Evolutionary conservation across 2,888 invertebrate genomes (phyloP).

Genomic region (Chalcosyrphus nemorum): DNA sequence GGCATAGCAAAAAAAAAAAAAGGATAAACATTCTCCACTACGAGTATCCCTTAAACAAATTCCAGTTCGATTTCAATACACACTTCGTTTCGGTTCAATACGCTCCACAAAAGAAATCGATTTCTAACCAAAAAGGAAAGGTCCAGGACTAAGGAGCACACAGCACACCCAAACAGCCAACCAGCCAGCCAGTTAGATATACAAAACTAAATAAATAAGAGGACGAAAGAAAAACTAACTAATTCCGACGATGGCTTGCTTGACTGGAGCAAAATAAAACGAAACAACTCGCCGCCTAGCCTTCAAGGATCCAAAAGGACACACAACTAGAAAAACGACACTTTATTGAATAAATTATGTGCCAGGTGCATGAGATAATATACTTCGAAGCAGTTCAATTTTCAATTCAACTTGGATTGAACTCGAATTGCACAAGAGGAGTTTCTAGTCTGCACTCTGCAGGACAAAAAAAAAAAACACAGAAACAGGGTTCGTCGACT

Average conservation of each 20-base stretch:
- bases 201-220: slow-evolving; percentile 63
- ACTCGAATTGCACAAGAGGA: slow-evolving; percentile 7
- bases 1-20: background rate
- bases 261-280: slow-evolving; percentile 12
- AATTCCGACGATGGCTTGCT: slow-evolving; percentile 55
- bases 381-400: slow-evolving; percentile 46
- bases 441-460: background rate
- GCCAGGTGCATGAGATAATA: slow-evolving; percentile 58
- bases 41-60: slow-evolving; percentile 48
- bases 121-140: slow-evolving; percentile 62
- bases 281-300: slow-evolving; percentile 7
- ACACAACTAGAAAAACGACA: slow-evolving; percentile 52
- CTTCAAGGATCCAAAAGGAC: slow-evolving; percentile 25
- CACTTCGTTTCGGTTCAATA: slow-evolving; percentile 63
- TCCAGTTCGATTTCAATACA: slow-evolving; percentile 63
- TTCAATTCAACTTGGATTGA: slow-evolving; percentile 45
- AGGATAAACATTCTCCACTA: slow-evolving; percentile 5
- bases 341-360: slow-evolving; percentile 66
- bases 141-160: too few relatives aligned
- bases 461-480: too few relatives aligned
- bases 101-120: slow-evolving; percentile 65
- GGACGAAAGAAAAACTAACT: slow-evolving; percentile 60
- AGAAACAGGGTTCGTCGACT: background rate
- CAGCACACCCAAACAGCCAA: slow-evolving; percentile 20
- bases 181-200: slow-evolving; percentile 39